Evolutionary conservation across 2,797 vertebrate genomes (phyloP).

Genomic region (Sebastiscus albofasciatus): DNA sequence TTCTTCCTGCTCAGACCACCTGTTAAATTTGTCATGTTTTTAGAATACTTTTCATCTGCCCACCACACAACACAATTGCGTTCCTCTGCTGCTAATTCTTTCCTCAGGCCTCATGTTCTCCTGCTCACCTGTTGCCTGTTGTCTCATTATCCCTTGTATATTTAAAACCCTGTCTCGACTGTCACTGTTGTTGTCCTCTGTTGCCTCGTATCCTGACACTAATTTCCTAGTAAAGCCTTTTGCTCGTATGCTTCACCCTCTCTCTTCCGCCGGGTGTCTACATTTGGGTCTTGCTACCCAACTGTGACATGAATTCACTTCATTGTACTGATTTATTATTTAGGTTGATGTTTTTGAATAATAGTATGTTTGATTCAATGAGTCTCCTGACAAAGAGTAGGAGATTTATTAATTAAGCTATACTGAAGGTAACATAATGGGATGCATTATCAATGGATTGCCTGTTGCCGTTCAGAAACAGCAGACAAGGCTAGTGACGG

Average conservation of each 20-base stretch:
- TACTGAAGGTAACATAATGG: slow-evolving; percentile 1
- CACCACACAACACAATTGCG: neutral
- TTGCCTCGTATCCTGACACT: slow-evolving; percentile 14
- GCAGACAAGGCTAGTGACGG: neutral
- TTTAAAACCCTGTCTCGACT: slow-evolving; percentile 37
- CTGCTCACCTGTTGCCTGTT: slow-evolving; percentile 22
- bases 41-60: neutral
- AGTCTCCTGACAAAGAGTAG: neutral
- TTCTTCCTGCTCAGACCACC: neutral
- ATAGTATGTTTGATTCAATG: neutral
- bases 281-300: neutral
- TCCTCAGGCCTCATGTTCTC: slow-evolving; percentile 12
- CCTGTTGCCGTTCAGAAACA: neutral
- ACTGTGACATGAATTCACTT: slow-evolving; percentile 15
- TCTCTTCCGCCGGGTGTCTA: slow-evolving; percentile 10
- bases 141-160: slow-evolving; percentile 27
- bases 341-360: neutral
- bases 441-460: neutral
- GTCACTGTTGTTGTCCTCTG: slow-evolving; percentile 12
- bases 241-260: neutral
- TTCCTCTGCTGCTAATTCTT: slow-evolving; percentile 15
- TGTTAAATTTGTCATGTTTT: neutral
- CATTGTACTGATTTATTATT: slow-evolving; percentile 8
- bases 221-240: slow-evolving; percentile 12
- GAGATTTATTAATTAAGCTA: neutral